phyloP scores from a whole-genome alignment of 2,888 invertebrate genomes.

The Gymnoscelis rufifasciata region DNA sequence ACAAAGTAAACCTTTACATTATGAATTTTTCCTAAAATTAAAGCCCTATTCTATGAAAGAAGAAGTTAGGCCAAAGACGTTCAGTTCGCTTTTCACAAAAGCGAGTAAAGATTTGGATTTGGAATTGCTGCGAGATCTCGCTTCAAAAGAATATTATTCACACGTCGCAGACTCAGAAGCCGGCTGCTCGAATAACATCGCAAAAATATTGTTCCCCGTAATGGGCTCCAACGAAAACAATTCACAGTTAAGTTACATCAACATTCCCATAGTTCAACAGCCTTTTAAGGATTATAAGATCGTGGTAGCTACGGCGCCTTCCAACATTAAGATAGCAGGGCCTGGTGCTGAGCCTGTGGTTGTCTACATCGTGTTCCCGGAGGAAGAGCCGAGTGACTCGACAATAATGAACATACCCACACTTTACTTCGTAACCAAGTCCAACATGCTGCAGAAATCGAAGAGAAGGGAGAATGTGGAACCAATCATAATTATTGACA shows the following conservation, averaged over 20 bases:
- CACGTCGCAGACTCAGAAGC: slow-evolving; percentile 31
- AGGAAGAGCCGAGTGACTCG: slow-evolving; percentile 33
- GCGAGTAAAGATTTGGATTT: slow-evolving; percentile 40
- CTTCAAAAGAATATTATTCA: slow-evolving; percentile 35
- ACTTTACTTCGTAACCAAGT: slow-evolving; percentile 56
- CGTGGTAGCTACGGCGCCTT: slow-evolving; percentile 60
- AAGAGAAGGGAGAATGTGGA: slow-evolving; percentile 37
- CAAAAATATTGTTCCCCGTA: slow-evolving; percentile 40
- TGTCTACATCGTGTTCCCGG: slow-evolving; percentile 58
- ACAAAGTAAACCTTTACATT: slow-evolving; percentile 46
- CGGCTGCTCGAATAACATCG: slow-evolving; percentile 50
- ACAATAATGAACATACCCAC: slow-evolving; percentile 43
- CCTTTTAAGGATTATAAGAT: slow-evolving; percentile 53
- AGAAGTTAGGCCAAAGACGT: slow-evolving; percentile 35
- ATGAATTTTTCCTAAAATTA: slow-evolving; percentile 50
- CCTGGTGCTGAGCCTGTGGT: slow-evolving; percentile 39
- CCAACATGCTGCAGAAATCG: slow-evolving; percentile 22
- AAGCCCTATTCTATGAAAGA: slow-evolving; percentile 44
- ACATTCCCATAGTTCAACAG: slow-evolving; percentile 51
- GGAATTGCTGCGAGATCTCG: slow-evolving; percentile 26
- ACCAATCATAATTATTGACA: slow-evolving; percentile 55
- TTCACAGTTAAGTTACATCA: slow-evolving; percentile 34
- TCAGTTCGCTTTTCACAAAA: slow-evolving; percentile 46
- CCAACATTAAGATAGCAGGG: slow-evolving; percentile 42
- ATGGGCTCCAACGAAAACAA: slow-evolving; percentile 13